Conservation (phyloP, 2,888 invertebrate genomes). For the Resseliella maxima region DNA sequence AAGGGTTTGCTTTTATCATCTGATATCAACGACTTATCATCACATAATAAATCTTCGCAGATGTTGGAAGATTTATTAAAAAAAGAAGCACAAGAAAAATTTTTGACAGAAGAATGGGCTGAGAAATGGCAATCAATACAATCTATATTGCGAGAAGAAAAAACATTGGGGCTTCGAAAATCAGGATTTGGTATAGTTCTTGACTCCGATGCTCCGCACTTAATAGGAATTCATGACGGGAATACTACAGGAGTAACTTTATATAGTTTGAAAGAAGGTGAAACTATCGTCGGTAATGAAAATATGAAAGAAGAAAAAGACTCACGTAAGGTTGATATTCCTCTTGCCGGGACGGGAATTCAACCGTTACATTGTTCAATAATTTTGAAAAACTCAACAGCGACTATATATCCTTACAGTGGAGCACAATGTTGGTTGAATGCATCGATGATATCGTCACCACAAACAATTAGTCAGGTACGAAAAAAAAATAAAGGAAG, state of each 20-base stretch:
- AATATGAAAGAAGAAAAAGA: background rate
- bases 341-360: constrained; percentile 80
- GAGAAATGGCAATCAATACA: constrained; percentile 94
- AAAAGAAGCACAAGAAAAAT: constrained; percentile 91
- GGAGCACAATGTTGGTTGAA: constrained; percentile 86
- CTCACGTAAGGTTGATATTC: constrained; percentile 74
- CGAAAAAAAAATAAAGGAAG: no score
- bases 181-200: constrained; percentile 89
- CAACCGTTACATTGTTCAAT: constrained; percentile 83
- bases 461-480: constrained; percentile 84
- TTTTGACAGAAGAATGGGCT: constrained; percentile 90
- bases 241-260: constrained; percentile 91
- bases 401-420: constrained; percentile 79
- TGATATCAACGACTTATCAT: constrained; percentile 71
- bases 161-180: constrained; percentile 85
- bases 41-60: constrained; percentile 72
- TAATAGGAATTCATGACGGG: constrained; percentile 92
- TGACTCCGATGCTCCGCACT: constrained; percentile 85
- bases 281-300: constrained; percentile 80
- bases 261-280: constrained; percentile 91
- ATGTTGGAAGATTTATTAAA: constrained; percentile 87
- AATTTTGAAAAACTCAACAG: constrained; percentile 76
- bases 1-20: constrained; percentile 73
- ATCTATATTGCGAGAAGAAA: constrained; percentile 87
- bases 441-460: constrained; percentile 80